A percentile compares a stretch with the other conserved stretches of the same genome.
phyloP scores from a whole-genome alignment of 2,797 vertebrate species.

The Pseudocheirus occidentalis region DNA sequence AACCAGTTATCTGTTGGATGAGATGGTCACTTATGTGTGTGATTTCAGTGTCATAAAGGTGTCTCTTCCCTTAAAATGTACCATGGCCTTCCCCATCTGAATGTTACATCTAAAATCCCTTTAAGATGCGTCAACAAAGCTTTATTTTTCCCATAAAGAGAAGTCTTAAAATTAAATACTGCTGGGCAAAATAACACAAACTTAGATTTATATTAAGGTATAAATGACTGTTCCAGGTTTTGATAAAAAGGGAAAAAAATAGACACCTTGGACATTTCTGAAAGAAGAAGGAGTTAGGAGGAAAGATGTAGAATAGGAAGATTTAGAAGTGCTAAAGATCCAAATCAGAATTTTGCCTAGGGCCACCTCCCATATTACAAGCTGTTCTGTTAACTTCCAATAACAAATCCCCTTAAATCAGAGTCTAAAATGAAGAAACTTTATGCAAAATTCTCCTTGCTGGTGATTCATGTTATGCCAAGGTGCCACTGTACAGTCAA shows the following conservation, averaged over 20 bases:
- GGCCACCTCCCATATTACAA: constrained; percentile 11
- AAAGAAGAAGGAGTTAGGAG: not conserved
- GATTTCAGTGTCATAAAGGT: constrained; percentile 17
- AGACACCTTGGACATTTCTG: not conserved
- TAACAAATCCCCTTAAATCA: constrained; percentile 32
- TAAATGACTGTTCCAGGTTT: constrained; percentile 14
- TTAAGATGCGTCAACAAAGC: constrained; percentile 23
- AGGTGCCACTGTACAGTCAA: not conserved
- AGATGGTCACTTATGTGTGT: not conserved
- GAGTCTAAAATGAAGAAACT: constrained; percentile 28
- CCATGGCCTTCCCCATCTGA: not conserved
- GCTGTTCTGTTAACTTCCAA: constrained; percentile 5
- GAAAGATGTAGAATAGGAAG: constrained; percentile 35
- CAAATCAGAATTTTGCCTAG: not conserved
- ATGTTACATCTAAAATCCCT: not conserved
- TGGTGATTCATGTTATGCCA: not conserved
- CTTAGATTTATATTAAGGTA: not conserved
- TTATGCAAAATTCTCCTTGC: constrained; percentile 6
- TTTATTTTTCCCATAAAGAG: not conserved
- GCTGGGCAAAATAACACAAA: not conserved
- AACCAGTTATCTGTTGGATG: not conserved
- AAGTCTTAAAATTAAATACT: not conserved
- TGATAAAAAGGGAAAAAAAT: not conserved
- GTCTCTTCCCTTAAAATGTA: not conserved
- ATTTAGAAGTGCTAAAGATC: constrained; percentile 2